These are phyloP conservation scores for Oscheius sp. DNA, from an alignment of 2,888 invertebrate species.

Conservation along the genomic window DNA sequence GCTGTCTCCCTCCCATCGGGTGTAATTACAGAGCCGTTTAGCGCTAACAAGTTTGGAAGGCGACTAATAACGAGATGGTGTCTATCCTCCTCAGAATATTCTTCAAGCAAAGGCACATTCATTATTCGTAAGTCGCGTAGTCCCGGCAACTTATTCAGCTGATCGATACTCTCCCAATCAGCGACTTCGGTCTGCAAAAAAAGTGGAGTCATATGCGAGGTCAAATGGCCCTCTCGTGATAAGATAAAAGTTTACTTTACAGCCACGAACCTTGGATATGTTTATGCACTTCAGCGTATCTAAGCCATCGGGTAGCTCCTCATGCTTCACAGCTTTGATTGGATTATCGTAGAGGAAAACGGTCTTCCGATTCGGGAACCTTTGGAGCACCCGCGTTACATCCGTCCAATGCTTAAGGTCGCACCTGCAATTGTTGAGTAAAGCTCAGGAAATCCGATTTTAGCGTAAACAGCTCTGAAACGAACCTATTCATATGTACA, in stretches of 20 bases:
- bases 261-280: constrained; percentile 41
- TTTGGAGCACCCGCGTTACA: constrained; percentile 44
- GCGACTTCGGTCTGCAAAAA: constrained; percentile 51
- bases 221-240: constrained; percentile 2
- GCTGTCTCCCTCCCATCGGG: constrained; percentile 70
- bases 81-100: constrained; percentile 49
- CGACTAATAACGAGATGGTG: constrained; percentile 57
- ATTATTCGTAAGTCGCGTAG: constrained; percentile 85
- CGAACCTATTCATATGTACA: constrained; percentile 48
- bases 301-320: constrained; percentile 34
- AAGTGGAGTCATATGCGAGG: neutral
- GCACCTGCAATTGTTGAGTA: constrained; percentile 42
- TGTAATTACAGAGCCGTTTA: constrained; percentile 71
- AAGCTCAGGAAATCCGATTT: neutral
- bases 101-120: constrained; percentile 77
- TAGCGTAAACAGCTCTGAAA: neutral
- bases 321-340: constrained; percentile 49
- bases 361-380: constrained; percentile 51
- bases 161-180: constrained; percentile 76
- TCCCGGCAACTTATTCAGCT: constrained; percentile 87
- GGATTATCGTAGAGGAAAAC: constrained; percentile 77
- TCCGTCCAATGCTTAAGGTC: constrained; percentile 49
- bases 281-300: constrained; percentile 42
- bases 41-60: constrained; percentile 64
- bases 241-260: constrained; percentile 16